Conservation (phyloP, 2,113 vertebrate species). For the Neogobius melanostomus region DNA sequence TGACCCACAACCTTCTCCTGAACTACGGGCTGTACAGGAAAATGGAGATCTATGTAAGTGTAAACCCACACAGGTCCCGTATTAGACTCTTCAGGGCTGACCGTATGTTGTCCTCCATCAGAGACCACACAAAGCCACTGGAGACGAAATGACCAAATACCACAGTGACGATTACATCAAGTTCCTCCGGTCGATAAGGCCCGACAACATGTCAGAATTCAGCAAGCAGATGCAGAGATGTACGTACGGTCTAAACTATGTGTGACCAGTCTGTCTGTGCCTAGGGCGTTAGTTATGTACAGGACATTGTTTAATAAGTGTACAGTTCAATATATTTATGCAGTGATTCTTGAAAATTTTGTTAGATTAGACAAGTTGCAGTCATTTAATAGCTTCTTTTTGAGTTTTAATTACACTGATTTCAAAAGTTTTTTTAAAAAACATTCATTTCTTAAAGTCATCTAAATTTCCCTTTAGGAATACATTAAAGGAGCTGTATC, state of each 20-base stretch:
- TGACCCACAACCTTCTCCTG: constrained; percentile 96
- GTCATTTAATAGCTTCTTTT: no score
- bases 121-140: constrained; percentile 96
- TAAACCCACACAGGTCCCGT: background rate
- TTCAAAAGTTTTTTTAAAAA: no score
- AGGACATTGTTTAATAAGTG: no score
- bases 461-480: no score
- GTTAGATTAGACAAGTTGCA: no score
- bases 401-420: no score
- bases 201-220: constrained; percentile 98
- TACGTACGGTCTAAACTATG: constrained; percentile 67
- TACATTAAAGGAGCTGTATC: no score
- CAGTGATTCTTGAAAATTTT: no score
- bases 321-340: no score
- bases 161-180: constrained; percentile 98
- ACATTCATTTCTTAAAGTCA: no score
- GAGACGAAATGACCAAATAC: constrained; percentile 97
- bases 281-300: no score
- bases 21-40: constrained; percentile 97
- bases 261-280: background rate
- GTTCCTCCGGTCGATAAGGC: constrained; percentile 91
- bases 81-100: background rate
- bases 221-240: constrained; percentile 99
- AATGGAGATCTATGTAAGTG: constrained; percentile 96
- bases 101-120: constrained; percentile 49